These are phyloP conservation scores for Drosophila formosana DNA, from an alignment of 2,888 invertebrate genomes.

Conservation along the genomic window DNA sequence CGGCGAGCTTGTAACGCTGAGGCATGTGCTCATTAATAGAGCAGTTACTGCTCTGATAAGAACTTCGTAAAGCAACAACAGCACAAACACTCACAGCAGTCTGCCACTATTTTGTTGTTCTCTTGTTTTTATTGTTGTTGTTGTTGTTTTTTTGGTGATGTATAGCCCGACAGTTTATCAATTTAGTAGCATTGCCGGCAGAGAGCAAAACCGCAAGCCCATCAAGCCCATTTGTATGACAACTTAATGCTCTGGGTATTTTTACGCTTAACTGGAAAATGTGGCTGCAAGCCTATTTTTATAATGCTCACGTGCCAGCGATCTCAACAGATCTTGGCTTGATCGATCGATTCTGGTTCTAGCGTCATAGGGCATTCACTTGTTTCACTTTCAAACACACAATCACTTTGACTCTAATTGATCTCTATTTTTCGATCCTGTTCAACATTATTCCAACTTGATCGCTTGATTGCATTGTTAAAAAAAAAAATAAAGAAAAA, in stretches of 20 bases:
- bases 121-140: background rate
- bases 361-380: constrained; percentile 12
- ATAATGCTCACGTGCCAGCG: constrained; percentile 44
- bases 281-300: constrained; percentile 40
- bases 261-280: constrained; percentile 42
- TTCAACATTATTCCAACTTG: constrained; percentile 1
- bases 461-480: constrained; percentile 3
- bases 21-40: constrained; percentile 48
- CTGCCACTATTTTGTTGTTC: too few species aligned
- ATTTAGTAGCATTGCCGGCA: constrained; percentile 42
- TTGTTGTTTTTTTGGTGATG: background rate
- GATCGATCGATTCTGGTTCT: background rate
- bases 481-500: background rate
- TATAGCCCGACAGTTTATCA: constrained; percentile 65
- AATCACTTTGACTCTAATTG: background rate
- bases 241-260: constrained; percentile 52
- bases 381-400: constrained; percentile 15
- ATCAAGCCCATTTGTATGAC: constrained; percentile 40
- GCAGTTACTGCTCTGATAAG: constrained; percentile 64
- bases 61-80: constrained; percentile 43
- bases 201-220: constrained; percentile 27
- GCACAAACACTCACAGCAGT: background rate
- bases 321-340: background rate
- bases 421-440: constrained; percentile 11
- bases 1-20: constrained; percentile 9